Percentiles rank a stretch among this genome's conserved stretches.
phyloP scores from a whole-genome alignment of 2,888 invertebrate genomes.

The Parelbella ahira region DNA sequence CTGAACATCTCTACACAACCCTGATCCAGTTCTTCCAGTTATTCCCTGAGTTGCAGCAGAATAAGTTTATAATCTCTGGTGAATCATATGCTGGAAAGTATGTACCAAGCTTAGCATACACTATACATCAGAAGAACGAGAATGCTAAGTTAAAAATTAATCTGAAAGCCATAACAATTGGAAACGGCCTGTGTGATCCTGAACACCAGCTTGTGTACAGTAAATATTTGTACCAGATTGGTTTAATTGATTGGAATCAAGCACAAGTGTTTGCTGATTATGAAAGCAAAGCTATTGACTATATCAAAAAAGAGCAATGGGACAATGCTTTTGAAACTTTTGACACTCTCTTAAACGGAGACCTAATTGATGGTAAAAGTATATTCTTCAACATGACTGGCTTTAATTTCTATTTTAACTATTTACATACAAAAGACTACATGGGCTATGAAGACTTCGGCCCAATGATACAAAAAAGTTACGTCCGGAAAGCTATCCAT shows the following conservation, averaged over 20 bases:
- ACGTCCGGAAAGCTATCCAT: slow-evolving; percentile 87
- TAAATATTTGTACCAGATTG: slow-evolving; percentile 89
- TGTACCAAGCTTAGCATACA: slow-evolving; percentile 87
- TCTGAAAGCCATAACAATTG: slow-evolving; percentile 86
- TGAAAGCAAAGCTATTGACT: slow-evolving; percentile 79
- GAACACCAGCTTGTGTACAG: slow-evolving; percentile 88
- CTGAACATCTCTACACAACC: slow-evolving; percentile 87
- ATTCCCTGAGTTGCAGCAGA: slow-evolving; percentile 86
- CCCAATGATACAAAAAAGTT: slow-evolving; percentile 81
- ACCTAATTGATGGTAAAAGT: slow-evolving; percentile 79
- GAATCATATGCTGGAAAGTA: slow-evolving; percentile 93
- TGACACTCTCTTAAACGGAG: slow-evolving; percentile 85
- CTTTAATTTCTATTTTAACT: slow-evolving; percentile 88
- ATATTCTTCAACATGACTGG: slow-evolving; percentile 88
- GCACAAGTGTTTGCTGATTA: slow-evolving; percentile 80
- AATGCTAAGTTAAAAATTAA: slow-evolving; percentile 85
- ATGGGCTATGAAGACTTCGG: slow-evolving; percentile 75
- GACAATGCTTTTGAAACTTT: slow-evolving; percentile 86
- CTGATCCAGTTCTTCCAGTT: slow-evolving; percentile 90
- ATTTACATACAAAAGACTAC: slow-evolving; percentile 82
- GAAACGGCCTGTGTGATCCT: slow-evolving; percentile 91
- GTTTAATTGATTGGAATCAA: slow-evolving; percentile 84
- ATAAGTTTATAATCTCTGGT: slow-evolving; percentile 92
- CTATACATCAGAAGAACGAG: slow-evolving; percentile 84
- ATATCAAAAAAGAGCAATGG: slow-evolving; percentile 84